Evolutionary conservation across 53 echinoderm and acorn worm genomes (phyloP).

Genomic region (Hippasteria phrygiana): DNA sequence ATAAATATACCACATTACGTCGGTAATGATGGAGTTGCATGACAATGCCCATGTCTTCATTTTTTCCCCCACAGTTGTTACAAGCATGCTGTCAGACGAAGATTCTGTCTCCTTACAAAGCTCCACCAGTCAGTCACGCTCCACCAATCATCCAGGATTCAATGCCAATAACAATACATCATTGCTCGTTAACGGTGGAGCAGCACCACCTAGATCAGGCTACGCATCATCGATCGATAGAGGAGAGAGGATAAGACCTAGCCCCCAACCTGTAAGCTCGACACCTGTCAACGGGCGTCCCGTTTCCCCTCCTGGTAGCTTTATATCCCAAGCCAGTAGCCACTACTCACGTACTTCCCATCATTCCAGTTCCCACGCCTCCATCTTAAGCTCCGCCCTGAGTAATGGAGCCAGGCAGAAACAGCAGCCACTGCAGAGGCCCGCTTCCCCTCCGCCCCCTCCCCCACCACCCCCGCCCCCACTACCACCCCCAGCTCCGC

Average conservation of each 20-base stretch:
- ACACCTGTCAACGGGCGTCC: conserved; percentile 21
- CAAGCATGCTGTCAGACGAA: conserved; percentile 61
- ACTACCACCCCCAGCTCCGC: conserved; percentile 78
- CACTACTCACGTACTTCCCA: conserved; percentile 30
- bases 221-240: conserved; percentile 4
- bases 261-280: neutral
- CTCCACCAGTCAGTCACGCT: conserved; percentile 8
- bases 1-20: too few relatives aligned
- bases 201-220: conserved; percentile 9
- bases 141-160: conserved; percentile 37
- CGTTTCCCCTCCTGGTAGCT: conserved; percentile 22
- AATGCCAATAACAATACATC: conserved; percentile 69
- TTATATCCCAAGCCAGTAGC: conserved; percentile 33
- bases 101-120: conserved; percentile 40
- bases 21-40: neutral
- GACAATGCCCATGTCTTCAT: neutral
- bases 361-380: conserved; percentile 29
- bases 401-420: conserved; percentile 2
- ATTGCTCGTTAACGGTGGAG: conserved; percentile 29
- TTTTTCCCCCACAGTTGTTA: conserved; percentile 36
- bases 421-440: neutral
- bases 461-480: conserved; percentile 79
- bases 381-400: conserved; percentile 14
- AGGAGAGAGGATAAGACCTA: neutral
- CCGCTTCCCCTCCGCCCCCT: conserved; percentile 68